phyloP scores from a whole-genome alignment of 1,140 invertebrate genomes.

The Colletes latitarsis region DNA sequence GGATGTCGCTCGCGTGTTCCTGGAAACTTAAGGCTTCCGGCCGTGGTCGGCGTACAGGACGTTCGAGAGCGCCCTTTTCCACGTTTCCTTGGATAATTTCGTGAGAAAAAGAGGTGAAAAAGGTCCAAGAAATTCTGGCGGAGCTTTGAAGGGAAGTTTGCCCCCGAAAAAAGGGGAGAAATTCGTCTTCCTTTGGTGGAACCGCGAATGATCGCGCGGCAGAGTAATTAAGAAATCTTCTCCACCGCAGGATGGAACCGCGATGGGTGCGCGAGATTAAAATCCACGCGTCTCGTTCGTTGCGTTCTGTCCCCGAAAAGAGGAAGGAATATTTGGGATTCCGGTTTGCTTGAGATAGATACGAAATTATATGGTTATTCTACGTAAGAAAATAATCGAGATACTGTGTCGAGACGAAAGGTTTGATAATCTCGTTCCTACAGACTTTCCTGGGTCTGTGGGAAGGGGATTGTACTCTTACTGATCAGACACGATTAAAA shows the following conservation, averaged over 20 bases:
- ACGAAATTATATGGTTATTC: too few species aligned
- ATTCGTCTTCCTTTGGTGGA: neutral
- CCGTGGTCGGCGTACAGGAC: neutral
- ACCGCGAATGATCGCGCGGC: neutral
- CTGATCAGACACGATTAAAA: too few species aligned
- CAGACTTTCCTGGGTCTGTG: too few species aligned
- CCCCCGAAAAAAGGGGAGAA: neutral
- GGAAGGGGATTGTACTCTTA: too few species aligned
- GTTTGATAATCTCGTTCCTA: too few species aligned
- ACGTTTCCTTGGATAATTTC: conserved; percentile 18
- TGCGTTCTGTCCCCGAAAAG: neutral
- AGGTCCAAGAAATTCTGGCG: conserved; percentile 3
- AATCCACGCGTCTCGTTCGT: neutral
- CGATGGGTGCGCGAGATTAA: neutral
- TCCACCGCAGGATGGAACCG: neutral
- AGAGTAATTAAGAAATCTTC: conserved; percentile 28
- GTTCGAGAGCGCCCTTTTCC: conserved; percentile 21
- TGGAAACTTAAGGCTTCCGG: conserved; percentile 30
- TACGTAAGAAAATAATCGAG: too few species aligned
- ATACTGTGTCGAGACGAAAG: too few species aligned
- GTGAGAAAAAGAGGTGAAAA: too few species aligned
- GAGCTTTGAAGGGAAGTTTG: neutral
- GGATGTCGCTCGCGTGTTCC: conserved; percentile 10
- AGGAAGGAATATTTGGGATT: too few species aligned
- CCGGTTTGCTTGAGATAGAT: too few species aligned